These are phyloP conservation scores for Eretmocerus hayati DNA, from an alignment of 2,888 invertebrate species.

Conservation along the genomic window DNA sequence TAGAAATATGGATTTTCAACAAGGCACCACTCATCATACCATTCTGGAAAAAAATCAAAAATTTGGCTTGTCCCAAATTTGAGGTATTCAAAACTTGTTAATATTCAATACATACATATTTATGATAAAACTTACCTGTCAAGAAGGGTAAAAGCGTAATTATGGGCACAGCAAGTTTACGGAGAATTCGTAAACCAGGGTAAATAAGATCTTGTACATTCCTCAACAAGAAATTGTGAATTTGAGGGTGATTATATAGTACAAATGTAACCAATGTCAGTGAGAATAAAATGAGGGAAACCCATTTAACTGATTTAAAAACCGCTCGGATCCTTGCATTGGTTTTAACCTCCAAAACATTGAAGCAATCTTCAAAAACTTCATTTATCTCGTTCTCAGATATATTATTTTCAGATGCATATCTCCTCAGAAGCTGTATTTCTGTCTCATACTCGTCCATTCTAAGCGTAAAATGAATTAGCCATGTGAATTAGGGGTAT, in stretches of 20 bases:
- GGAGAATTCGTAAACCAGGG: conserved; percentile 67
- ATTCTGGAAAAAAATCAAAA: conserved; percentile 50
- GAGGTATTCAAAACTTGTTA: conserved; percentile 1
- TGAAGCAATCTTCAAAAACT: conserved; percentile 55
- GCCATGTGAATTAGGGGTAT: no score
- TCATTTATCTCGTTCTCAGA: conserved; percentile 57
- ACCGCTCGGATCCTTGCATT: conserved; percentile 19
- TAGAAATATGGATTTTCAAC: conserved; percentile 78
- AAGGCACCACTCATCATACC: conserved; percentile 79
- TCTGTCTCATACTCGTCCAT: conserved; percentile 37
- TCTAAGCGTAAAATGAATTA: no score
- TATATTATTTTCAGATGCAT: conserved; percentile 56
- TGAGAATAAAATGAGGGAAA: conserved; percentile 36
- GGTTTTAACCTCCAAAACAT: conserved; percentile 40
- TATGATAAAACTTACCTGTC: conserved; percentile 54
- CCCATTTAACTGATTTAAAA: conserved; percentile 24
- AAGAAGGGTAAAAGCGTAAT: conserved; percentile 66
- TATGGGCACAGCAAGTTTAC: conserved; percentile 69
- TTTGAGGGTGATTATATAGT: conserved; percentile 55
- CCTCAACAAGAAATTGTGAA: conserved; percentile 61
- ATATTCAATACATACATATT: conserved; percentile 5
- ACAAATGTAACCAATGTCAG: conserved; percentile 45
- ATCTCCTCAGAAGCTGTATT: conserved; percentile 53
- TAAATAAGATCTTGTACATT: conserved; percentile 75
- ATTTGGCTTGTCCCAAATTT: not conserved